A percentile compares a stretch with the other conserved stretches of the same genome.
phyloP scores from a whole-genome alignment of 2,797 vertebrate species.

The Helicolenus hilgendorfi region DNA sequence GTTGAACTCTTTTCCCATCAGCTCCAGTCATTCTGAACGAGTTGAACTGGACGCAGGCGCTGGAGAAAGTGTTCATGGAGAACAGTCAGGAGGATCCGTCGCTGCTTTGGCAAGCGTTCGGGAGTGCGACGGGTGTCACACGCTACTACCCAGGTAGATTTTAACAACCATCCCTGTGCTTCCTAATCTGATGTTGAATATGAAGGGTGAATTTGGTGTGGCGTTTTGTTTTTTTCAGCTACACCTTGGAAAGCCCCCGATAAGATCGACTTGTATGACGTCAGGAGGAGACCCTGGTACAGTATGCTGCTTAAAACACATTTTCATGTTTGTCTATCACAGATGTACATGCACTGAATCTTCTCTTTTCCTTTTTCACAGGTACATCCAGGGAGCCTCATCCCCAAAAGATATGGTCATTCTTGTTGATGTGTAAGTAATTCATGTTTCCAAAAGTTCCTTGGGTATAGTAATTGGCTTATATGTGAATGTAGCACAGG shows the following conservation, averaged over 20 bases:
- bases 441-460: neutral
- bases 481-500: neutral
- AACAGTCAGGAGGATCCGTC: conserved; percentile 96
- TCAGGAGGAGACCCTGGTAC: conserved; percentile 97
- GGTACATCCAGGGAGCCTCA: conserved; percentile 99
- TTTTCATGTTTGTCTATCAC: neutral
- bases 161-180: neutral
- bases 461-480: neutral
- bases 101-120: conserved; percentile 97
- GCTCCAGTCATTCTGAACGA: conserved; percentile 97
- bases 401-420: conserved; percentile 99
- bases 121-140: conserved; percentile 97
- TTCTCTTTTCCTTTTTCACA: conserved; percentile 66
- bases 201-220: neutral
- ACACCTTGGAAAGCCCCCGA: conserved; percentile 97
- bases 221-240: conserved; percentile 83
- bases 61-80: conserved; percentile 96
- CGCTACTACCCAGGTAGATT: conserved; percentile 94
- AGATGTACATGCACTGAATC: neutral
- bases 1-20: conserved; percentile 53
- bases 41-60: conserved; percentile 95
- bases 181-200: neutral
- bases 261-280: conserved; percentile 98
- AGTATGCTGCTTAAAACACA: neutral
- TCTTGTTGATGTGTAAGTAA: conserved; percentile 98